Conservation (phyloP, 2,888 invertebrate genomes). For the Bellardia bayeri region DNA sequence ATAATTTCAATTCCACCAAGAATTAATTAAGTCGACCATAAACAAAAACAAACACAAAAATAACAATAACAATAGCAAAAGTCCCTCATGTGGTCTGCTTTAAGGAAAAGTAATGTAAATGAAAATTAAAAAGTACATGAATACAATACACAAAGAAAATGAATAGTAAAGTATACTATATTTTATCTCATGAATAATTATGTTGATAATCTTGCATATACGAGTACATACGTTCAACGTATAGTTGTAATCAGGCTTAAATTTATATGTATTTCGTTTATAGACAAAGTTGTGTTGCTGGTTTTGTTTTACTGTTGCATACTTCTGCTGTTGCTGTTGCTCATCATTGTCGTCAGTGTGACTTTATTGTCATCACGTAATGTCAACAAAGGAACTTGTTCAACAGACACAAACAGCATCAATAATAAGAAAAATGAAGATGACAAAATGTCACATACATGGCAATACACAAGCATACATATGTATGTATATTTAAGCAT, state of each 20-base stretch:
- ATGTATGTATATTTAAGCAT: not conserved
- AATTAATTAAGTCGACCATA: conserved; percentile 36
- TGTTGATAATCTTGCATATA: conserved; percentile 45
- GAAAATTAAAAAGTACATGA: conserved; percentile 12
- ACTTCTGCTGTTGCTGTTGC: conserved; percentile 29
- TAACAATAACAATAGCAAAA: conserved; percentile 21
- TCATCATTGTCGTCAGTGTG: conserved; percentile 51
- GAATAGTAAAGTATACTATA: not conserved
- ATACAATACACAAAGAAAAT: conserved; percentile 15
- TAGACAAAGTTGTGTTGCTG: conserved; percentile 2
- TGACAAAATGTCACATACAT: conserved; percentile 43
- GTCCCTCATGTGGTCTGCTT: conserved; percentile 20
- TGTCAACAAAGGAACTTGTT: conserved; percentile 66
- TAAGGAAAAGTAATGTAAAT: not conserved
- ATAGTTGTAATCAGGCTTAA: not conserved
- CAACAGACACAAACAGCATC: conserved; percentile 68
- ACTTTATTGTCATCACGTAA: conserved; percentile 70
- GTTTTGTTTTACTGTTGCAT: conserved; percentile 12
- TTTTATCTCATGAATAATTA: conserved; percentile 57
- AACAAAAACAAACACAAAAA: conserved; percentile 35
- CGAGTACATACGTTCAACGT: not conserved
- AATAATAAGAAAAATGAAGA: conserved; percentile 63
- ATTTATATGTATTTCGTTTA: not conserved
- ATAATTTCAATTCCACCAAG: conserved; percentile 24
- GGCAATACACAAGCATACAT: not conserved